Conservation (phyloP, 1,140 invertebrate genomes). For the Neuroterus valhalla region DNA sequence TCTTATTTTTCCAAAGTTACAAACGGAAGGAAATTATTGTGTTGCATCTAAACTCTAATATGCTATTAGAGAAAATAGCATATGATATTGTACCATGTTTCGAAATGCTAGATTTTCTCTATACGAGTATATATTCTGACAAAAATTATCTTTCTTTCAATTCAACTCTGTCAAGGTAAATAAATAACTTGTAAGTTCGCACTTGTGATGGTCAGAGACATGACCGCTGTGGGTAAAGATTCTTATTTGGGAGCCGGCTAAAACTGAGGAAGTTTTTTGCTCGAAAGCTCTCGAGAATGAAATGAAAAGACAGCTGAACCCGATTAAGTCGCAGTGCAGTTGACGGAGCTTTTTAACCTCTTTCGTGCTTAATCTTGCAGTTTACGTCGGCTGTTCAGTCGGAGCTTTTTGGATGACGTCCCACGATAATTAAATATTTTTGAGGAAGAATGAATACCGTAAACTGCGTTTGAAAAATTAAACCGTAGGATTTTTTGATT, state of each 20-base stretch:
- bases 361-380: constrained; percentile 3
- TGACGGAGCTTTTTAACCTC: constrained; percentile 31
- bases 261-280: neutral
- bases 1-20: too few species aligned
- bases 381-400: neutral
- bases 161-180: neutral
- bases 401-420: constrained; percentile 17
- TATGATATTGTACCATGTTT: too few species aligned
- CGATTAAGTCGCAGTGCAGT: constrained; percentile 26
- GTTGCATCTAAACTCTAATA: too few species aligned
- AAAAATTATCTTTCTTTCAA: neutral
- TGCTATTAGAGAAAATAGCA: too few species aligned
- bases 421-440: constrained; percentile 61
- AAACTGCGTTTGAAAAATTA: constrained; percentile 36
- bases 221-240: neutral
- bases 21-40: too few species aligned
- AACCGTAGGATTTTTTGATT: neutral
- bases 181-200: neutral
- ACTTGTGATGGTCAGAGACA: neutral
- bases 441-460: constrained; percentile 44
- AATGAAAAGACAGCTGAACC: neutral
- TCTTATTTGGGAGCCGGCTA: neutral
- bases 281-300: neutral
- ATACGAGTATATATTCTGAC: neutral
- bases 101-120: neutral